Base-by-base conservation (phyloP, 2,888 invertebrate genomes). In the Chrysolina americana region DNA sequence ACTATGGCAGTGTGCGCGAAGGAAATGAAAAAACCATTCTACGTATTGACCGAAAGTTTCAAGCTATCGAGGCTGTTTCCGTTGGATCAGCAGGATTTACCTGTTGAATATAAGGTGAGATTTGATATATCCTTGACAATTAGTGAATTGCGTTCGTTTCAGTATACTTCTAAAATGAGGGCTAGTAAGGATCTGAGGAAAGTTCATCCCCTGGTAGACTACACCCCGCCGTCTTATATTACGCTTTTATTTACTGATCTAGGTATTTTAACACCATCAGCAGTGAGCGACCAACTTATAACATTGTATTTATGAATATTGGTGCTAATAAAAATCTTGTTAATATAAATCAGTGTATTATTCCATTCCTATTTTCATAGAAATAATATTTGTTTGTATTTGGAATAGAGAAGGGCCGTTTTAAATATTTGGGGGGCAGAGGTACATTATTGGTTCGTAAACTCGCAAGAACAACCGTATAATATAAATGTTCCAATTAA, bases 261-360 rank as follows among this genome's bases (percentile, higher is more conserved):
- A 76, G 99, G 99, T 1, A 96, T 98, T 77, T 89, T 99, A 28
- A 97, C 98, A 1, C 98, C 99, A 0, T 96, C 98, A 0, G 99
- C 98, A 66, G 98, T 99, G 36, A 98, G 98, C 87, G 99, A 99
- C 85, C 98, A 98, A 90, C 91, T 99, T 23, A 97, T 99, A 78
- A 98, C 98, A 89, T 90, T 99, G 78, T 99, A 99, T 89, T 92
- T 97, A 85, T 98, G 92, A 92, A 83, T 41, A 15, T 44, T 41
- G 4, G 21, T 41, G 17, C 36, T 36, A 36, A 36, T 36, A 36
- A 36, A 36, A 36, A 8, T 36, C 36, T 36, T 36, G 4, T 36
- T 8, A 36, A 36, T 36, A 36, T 36, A 36, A 36, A 36, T 36
- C 8, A 28, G 36, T 6, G 4, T 36, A 6, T 36, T 36, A 36